phyloP scores from a whole-genome alignment of 2,888 invertebrate species.

The Linnaemya tessellans region DNA sequence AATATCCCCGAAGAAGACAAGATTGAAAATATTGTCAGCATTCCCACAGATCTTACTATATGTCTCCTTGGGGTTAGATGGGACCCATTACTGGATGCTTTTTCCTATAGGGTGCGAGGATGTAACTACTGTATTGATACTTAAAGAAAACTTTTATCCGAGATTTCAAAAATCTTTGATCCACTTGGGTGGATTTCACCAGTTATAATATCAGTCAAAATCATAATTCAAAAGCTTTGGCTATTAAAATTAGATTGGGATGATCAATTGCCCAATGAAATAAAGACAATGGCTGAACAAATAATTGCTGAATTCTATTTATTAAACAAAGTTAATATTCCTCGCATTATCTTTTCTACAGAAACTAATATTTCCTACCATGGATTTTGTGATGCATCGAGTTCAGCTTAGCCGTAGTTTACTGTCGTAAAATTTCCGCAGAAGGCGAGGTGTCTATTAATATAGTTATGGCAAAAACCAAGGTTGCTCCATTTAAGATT shows the following conservation, averaged over 20 bases:
- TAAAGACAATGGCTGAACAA: background rate
- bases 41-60: constrained; percentile 30
- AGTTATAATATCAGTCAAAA: constrained; percentile 34
- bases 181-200: constrained; percentile 43
- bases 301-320: constrained; percentile 34
- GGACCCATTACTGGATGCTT: constrained; percentile 16
- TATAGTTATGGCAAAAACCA: constrained; percentile 46
- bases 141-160: constrained; percentile 44
- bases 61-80: constrained; percentile 22
- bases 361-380: constrained; percentile 19
- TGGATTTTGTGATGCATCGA: constrained; percentile 46
- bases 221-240: constrained; percentile 43
- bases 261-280: constrained; percentile 10
- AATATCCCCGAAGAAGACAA: constrained; percentile 28
- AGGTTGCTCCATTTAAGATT: constrained; percentile 29
- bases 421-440: too few species aligned
- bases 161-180: constrained; percentile 55
- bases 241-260: constrained; percentile 19
- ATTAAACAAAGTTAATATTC: constrained; percentile 41
- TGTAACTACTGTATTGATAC: constrained; percentile 18
- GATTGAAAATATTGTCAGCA: constrained; percentile 26
- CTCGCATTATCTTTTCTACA: constrained; percentile 36
- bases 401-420: constrained; percentile 37
- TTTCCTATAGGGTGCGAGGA: constrained; percentile 26
- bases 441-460: constrained; percentile 29